Evolutionary conservation across 2,888 invertebrate genomes (phyloP), one percentile per base, ranked within the genome.

Genomic region (Pachliopta kotzebuea): DNA sequence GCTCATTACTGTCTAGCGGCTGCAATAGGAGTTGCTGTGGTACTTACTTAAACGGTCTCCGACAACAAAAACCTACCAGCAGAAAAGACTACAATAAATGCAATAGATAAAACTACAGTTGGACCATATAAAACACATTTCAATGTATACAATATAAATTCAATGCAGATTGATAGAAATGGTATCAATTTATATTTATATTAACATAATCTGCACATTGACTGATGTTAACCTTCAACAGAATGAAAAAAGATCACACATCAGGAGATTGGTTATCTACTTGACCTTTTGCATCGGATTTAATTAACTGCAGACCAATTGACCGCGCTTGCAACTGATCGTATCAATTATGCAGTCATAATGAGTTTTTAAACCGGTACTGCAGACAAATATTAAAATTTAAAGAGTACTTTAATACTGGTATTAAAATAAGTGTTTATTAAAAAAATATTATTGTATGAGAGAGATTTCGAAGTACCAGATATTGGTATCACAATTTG

Each of bases 261-360:
- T 65, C 58, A 58, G 56, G 67, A 61, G 60, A 42, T 37, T 60
- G 62, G 68, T 69, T 69, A 71, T 71, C 68, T 61, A 56, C 67
- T 69, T 68, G 68, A 68, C 72, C 68, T 68, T 67, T 69, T 67
- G 63, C 70, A 69, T 68, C 69, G 70, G 65, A 71, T 71, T 69
- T 60, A 63, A 62, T 68, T 67, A 69, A 61, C 60, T 67, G 63
- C 65, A 69, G 65, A 57, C 67, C 67, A 71, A 71, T 71, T 69
- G 65, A 66, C 60, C 63, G 65, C 68, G 54, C 65, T 58, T 68
- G 67, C 60, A 65, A 61, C 45, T 37, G 54, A 65, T 61, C 61
- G n/a, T 65, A 60, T 53, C 65, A 65, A 14, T 56, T 52, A 67
- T 65, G 66, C 56, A 65, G 62, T 52, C 55, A 50, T 55, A 59